Evolutionary conservation across 2,888 invertebrate genomes (phyloP), one percentile per base, ranked within the genome.

Genomic region (Uropetala carovei): DNA sequence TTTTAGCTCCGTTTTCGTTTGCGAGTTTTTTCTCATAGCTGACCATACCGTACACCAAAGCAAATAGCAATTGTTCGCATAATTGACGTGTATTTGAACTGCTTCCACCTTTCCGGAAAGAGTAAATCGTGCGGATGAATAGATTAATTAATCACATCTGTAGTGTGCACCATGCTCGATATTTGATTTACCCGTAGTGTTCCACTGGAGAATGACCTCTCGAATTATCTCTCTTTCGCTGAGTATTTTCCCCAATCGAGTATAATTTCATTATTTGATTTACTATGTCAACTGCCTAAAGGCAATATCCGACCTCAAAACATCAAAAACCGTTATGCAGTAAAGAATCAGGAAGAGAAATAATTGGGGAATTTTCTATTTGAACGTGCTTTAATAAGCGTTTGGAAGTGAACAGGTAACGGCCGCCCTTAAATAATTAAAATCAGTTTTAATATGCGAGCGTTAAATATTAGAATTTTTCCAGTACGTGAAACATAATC

Each of bases 251-350:
- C 18, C 9, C 8, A 22, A 68, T 68, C 75, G 11, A 27, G 22
- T 75, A 27, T 13, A 75, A 75, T 75, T 22, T 75, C 75, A 22
- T 27, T 75, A 75, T 75, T 75, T 22, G 75, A 75, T 75, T 75
- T 75, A 27, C 75, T 75, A 27, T 10, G 75, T 75, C 22, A 68
- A 68, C 68, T 68, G 68, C 68, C 16, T 68, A 68, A 68, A 18
- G 68, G 75, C 75, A 27, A 27, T 75, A 75, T 68, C 68, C 68
- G 22, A 22, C 18, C 22, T 22, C 75, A 27, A 27, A 13, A 27
- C 75, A 75, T 75, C 75, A 75, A 75, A 75, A 68, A 18, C 18
- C 9, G n/a, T n/a, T 18, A 75, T 75, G 27, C 10, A 75, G 75
- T 27, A 27, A 27, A 13, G 27, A 22, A 75, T 75, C 13, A 75